Evolutionary conservation across 2,797 vertebrate genomes (phyloP), one percentile per base, ranked within the genome.

Genomic region (Sebastes cheni): DNA sequence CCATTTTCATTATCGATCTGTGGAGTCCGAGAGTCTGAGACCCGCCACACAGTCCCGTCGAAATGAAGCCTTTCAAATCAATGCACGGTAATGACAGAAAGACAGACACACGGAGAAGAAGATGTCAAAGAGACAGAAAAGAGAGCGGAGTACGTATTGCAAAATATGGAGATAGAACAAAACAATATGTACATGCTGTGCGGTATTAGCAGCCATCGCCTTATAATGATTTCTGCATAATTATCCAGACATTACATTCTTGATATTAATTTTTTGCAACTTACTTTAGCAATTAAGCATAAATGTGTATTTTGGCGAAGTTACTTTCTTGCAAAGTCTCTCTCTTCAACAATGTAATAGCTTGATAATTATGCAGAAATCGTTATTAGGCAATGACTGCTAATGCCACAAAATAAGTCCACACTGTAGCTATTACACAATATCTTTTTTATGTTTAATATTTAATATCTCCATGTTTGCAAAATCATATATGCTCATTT

Each of bases 1-100:
- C 68, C 46, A 80, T 67, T 90, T 84, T 85, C 46, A 55, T 32
- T 81, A 92, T 92, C 78, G 91, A 92, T 91, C 77, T 18, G 61
- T 36, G 76, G 82, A 90, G 90, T 79, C 86, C 4, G 12, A 29
- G 64, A 88, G 86, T 92, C 86, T 89, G 80, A 86, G 79, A 42
- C 30, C 16, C 72, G 73, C 18, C 61, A n/a, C 70, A 52, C 22
- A 22, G 62, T 25, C 30, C 18, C n/a, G 55, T 16, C 67, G 54
- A 83, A 84, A 83, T 74, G 5, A 86, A 88, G 20, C 58, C 69
- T 78, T 81, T 82, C 16, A 66, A 78, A 92, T 91, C 84, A 86
- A 89, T 91, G 75, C 59, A 39, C 4, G 16, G 29, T 62, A 72
- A 67, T 30, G 65, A 64, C 67, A 72, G 46, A 69, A 5, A 58